Base-by-base conservation (phyloP, 2,113 vertebrate genomes). In the Crypturellus undulatus region DNA sequence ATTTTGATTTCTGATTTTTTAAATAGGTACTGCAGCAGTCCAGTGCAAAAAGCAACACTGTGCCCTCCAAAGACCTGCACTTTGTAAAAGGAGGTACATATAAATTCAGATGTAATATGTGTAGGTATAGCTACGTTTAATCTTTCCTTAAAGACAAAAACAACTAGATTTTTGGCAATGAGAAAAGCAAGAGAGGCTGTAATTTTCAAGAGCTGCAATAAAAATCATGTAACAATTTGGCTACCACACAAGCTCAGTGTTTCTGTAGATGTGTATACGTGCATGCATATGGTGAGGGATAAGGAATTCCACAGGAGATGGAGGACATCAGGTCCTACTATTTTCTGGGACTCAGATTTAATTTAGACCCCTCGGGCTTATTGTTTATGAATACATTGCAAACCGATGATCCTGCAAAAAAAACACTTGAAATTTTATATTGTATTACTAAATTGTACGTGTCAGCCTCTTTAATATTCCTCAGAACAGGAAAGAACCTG, bases 231-330 rank as follows among this genome's bases (percentile, higher is more conserved):
- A 85, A 72, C 64, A 56, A 49, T 85, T 86, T 90, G 59, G 24
- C 59, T 87, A 49, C 70, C 30, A 52, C 25, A 72, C 63, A 72
- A 88, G 73, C 10, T 5, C 49, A 36, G 36, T 11, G 34, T 45
- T 70, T 43, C 51, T 1, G 0, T 32, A 52, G 73, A n/a, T 32
- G 24, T 45, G 30, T 25, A 30, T 19, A 71, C 0, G 0, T 5
- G 8, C 21, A 0, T 16, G 12, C 17, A 79, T 24, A 52, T 28
- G 56, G 47, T 24, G 28, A 83, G 40, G 14, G 59, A 80, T 14
- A 12, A n/a, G n/a, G 22, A 88, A 59, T 62, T 65, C 32, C 4
- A 42, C n/a, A 47, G 28, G 5, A 9, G 22, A 56, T 36, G 12
- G 0, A 56, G 8, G 20, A 10, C 47, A 76, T 58, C 14, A 5